phyloP scores from a whole-genome alignment of 2,888 invertebrate species.

The Cheilosia variabilis region DNA sequence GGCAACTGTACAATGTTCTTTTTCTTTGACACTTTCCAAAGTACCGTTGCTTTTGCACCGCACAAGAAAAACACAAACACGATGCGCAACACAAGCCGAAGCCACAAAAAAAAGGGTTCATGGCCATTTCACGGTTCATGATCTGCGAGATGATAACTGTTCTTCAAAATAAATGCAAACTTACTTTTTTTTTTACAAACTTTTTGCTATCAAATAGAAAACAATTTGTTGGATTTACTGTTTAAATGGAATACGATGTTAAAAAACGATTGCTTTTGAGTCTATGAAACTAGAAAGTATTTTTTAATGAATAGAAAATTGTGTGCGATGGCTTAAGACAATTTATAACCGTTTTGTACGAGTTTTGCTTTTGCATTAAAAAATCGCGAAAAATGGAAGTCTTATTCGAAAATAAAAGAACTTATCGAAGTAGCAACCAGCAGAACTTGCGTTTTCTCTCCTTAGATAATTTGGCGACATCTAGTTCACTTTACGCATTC shows the following conservation, averaged over 20 bases:
- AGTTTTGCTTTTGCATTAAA: conserved; percentile 49
- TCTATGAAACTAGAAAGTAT: not conserved
- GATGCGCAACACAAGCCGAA: not conserved
- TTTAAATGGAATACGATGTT: conserved; percentile 27
- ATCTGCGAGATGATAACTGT: conserved; percentile 6
- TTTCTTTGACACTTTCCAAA: conserved; percentile 19
- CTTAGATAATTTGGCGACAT: too few relatives aligned
- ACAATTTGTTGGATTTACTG: conserved; percentile 2
- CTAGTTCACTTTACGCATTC: too few relatives aligned
- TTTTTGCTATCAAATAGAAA: conserved; percentile 13
- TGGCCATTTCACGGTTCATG: conserved; percentile 9
- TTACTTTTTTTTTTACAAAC: conserved; percentile 11
- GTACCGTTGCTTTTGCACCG: conserved; percentile 53
- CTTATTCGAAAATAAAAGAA: not conserved
- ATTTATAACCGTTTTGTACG: conserved; percentile 37
- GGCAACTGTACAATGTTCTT: conserved; percentile 63
- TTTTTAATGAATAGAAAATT: conserved; percentile 23
- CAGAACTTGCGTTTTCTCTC: too few relatives aligned
- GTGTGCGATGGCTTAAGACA: conserved; percentile 22
- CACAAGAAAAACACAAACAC: conserved; percentile 26
- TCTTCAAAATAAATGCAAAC: not conserved
- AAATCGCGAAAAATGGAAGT: conserved; percentile 11
- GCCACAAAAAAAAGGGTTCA: conserved; percentile 7
- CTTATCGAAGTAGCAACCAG: too few relatives aligned
- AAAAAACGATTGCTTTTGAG: conserved; percentile 10